Base-by-base conservation (phyloP, 2,888 invertebrate genomes). In the Melipona beecheii region DNA sequence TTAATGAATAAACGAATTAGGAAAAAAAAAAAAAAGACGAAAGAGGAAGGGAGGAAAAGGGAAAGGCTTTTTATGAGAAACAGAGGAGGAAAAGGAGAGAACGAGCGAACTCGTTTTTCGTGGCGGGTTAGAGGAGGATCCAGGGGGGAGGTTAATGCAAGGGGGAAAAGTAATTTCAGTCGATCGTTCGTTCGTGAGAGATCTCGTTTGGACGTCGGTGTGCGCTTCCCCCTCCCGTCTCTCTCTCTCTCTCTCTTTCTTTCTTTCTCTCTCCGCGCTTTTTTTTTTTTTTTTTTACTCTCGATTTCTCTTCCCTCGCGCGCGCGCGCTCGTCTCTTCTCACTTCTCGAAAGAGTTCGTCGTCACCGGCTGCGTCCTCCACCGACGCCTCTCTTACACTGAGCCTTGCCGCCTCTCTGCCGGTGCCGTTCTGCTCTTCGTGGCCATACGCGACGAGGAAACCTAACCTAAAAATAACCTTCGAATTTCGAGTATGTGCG, bases 341-440 rank as follows among this genome's bases (percentile, higher is more conserved):
- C 86, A 83, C 83, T 85, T 81, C 58, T 87, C 81, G 79, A 71
- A 82, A 79, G 84, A 90, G 83, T 88, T 43, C 9, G 43, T 81
- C 87, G 90, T 88, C 87, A 89, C 90, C 86, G 86, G 86, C 89
- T 91, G 93, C 93, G 93, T 93, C 92, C 90, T 89, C 91, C 90
- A 90, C 92, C 92, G 93, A 93, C 93, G 93, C 92, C 91, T 92
- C 91, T 92, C 91, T 92, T 92, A 92, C 92, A 94, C 94, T 94
- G 93, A 89, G 81, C 75, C 72, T 31, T 31, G 31, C 31, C 9
- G 43, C 43, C 9, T 9, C 36, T 36, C 36, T 69, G 75, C 49
- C 88, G 89, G 81, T 82, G 87, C 83, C 87, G 90, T 87, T 89
- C 89, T 81, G 89, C 89, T 89, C 89, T 82, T 88, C 89, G 90